Percentiles rank a stretch among this genome's conserved stretches.
These are phyloP conservation scores for Bombus confusus DNA, from an alignment of 1,140 invertebrate species.

Conservation along the genomic window DNA sequence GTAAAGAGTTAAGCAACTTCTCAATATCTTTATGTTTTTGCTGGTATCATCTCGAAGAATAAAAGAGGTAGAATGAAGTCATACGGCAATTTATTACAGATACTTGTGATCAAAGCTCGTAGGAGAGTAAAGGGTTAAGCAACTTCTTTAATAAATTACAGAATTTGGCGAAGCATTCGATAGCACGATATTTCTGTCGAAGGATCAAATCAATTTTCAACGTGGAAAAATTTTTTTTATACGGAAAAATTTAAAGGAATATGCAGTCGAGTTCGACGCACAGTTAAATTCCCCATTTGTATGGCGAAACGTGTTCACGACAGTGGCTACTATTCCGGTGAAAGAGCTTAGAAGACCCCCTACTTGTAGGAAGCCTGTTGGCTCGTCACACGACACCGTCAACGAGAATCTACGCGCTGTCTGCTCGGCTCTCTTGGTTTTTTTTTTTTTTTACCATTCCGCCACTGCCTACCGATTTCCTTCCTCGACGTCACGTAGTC, in stretches of 20 bases:
- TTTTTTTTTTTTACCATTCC: background rate
- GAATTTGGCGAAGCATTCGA: no score
- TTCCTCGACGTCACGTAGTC: background rate
- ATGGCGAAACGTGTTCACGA: background rate
- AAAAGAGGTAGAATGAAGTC: background rate
- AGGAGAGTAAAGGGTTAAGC: no score
- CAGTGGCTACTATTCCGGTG: background rate
- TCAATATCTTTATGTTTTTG: background rate
- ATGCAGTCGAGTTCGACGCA: background rate
- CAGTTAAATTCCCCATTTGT: background rate
- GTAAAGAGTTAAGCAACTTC: no score
- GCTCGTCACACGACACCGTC: conserved; percentile 43
- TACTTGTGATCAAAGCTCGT: no score
- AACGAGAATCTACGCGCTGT: conserved; percentile 25
- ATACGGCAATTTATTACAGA: no score
- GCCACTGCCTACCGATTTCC: conserved; percentile 17
- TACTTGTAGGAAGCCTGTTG: conserved; percentile 36
- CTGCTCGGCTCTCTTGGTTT: background rate
- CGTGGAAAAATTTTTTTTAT: background rate
- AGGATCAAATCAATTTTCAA: background rate
- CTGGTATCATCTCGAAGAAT: no score
- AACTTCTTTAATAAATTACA: no score
- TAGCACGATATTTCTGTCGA: background rate
- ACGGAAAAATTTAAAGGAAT: background rate
- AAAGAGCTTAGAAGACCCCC: conserved; percentile 48